Evolutionary conservation across 2,888 invertebrate genomes (phyloP).

Genomic region (Chloroclysta siterata): DNA sequence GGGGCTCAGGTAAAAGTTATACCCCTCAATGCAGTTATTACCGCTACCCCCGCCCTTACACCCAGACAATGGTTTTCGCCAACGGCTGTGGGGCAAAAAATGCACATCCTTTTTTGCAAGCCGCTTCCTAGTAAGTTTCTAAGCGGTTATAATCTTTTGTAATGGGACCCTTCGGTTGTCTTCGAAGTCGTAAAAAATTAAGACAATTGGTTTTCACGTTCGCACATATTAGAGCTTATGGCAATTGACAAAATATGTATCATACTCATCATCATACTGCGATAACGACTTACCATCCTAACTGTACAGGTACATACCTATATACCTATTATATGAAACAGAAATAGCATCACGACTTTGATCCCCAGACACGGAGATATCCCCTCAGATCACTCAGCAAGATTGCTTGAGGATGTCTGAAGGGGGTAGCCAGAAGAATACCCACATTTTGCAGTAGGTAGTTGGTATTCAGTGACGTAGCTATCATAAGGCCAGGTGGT

Average conservation of each 20-base stretch:
- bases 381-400: no score
- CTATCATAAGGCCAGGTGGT: no score
- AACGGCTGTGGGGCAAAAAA: slow-evolving; percentile 70
- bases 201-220: slow-evolving; percentile 44
- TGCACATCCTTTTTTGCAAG: slow-evolving; percentile 71
- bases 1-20: slow-evolving; percentile 76
- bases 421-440: no score
- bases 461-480: no score
- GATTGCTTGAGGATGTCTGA: no score
- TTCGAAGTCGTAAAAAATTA: slow-evolving; percentile 47
- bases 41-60: slow-evolving; percentile 64
- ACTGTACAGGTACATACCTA: no score
- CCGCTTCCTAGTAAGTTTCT: slow-evolving; percentile 69
- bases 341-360: no score
- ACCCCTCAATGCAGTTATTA: slow-evolving; percentile 72
- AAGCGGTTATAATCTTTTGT: slow-evolving; percentile 56
- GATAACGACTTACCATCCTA: no score
- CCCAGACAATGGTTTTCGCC: slow-evolving; percentile 75
- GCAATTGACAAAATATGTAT: neutral
- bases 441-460: no score
- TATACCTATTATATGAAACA: neutral
- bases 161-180: slow-evolving; percentile 42
- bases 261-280: no score
- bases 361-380: no score
- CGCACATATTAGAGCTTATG: neutral